These are phyloP conservation scores for Heliconius sara DNA, from an alignment of 2,888 invertebrate genomes.

Conservation along the genomic window DNA sequence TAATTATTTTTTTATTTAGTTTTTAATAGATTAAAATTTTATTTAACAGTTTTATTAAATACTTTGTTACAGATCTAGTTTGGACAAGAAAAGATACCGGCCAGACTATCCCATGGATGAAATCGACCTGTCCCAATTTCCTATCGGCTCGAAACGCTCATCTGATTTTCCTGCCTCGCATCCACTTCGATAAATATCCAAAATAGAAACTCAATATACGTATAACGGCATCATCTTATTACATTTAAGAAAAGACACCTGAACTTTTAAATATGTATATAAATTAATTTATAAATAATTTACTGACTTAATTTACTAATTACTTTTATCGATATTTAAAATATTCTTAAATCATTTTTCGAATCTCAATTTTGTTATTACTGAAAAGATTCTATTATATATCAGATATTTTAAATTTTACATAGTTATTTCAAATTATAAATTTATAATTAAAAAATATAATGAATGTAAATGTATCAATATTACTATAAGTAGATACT, in stretches of 20 bases:
- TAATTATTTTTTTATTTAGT: neutral
- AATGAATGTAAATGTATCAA: conserved; percentile 37
- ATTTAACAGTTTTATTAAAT: no score
- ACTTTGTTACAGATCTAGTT: conserved; percentile 47
- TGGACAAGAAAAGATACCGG: conserved; percentile 67
- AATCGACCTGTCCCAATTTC: conserved; percentile 76
- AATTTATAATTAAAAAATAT: conserved; percentile 17
- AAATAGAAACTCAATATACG: conserved; percentile 9
- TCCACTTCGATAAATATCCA: conserved; percentile 47
- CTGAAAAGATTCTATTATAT: conserved; percentile 31
- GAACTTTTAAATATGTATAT: no score
- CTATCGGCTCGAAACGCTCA: conserved; percentile 74
- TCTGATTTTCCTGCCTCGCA: conserved; percentile 45
- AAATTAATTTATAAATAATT: no score
- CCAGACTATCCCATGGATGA: conserved; percentile 78
- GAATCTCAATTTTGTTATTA: conserved; percentile 38
- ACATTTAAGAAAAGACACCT: conserved; percentile 10
- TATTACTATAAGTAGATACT: conserved; percentile 35
- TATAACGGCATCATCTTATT: conserved; percentile 20
- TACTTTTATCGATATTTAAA: conserved; percentile 34
- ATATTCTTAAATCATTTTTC: conserved; percentile 39
- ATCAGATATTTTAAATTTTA: conserved; percentile 14
- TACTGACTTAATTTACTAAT: no score
- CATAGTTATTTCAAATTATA: conserved; percentile 1
- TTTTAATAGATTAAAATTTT: neutral